Percentiles rank a stretch among this genome's conserved stretches.
These are phyloP conservation scores for Pomatostomus ruficeps DNA, from an alignment of 2,113 vertebrate species.

Conservation along the genomic window DNA sequence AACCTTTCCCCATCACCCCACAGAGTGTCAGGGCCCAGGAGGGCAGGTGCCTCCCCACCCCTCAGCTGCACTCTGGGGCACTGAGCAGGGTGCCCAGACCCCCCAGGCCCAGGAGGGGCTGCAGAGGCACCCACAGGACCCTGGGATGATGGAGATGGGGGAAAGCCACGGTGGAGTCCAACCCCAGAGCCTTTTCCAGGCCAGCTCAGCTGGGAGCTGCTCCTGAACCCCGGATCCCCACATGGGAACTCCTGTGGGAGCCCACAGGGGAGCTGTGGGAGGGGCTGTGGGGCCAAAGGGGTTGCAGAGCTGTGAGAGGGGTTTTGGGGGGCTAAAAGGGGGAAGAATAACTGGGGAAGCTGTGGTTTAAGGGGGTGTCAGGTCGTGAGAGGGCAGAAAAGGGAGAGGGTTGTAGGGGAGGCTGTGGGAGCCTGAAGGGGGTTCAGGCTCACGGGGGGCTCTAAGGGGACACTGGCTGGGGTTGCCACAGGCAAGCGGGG, in stretches of 20 bases:
- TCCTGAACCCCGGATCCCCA: rapidly evolving
- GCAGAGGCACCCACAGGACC: background rate
- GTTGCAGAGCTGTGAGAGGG: background rate
- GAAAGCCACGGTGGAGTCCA: background rate
- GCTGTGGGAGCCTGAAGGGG: background rate
- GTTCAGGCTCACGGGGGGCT: background rate
- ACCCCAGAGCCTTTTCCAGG: background rate
- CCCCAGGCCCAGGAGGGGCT: background rate
- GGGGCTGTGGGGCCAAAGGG: no score
- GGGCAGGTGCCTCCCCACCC: no score
- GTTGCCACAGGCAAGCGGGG: background rate
- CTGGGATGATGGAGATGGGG: background rate
- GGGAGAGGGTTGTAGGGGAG: background rate
- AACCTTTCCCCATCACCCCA: rapidly evolving
- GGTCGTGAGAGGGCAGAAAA: background rate
- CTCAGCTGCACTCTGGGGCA: background rate
- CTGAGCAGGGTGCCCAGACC: rapidly evolving
- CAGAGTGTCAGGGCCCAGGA: background rate
- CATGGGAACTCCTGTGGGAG: background rate
- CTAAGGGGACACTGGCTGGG: rapidly evolving
- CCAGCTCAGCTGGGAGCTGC: background rate
- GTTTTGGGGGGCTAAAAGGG: background rate
- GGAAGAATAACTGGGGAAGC: background rate
- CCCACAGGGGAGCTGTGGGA: background rate
- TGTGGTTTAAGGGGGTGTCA: background rate